These are phyloP conservation scores for Watersipora subatra DNA, from an alignment of 1,140 invertebrate species.

Conservation along the genomic window DNA sequence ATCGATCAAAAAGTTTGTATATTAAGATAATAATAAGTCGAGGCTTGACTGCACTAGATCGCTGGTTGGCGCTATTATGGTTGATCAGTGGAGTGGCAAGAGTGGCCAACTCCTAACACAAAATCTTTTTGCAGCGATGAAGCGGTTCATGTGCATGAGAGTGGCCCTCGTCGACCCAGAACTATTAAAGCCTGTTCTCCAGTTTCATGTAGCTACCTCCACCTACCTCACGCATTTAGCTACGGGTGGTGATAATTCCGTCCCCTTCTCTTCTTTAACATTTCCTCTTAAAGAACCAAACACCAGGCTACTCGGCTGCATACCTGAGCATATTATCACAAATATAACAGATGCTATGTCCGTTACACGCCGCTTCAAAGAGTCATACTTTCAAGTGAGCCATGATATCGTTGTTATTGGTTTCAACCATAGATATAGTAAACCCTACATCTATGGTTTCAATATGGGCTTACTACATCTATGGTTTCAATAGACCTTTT, in stretches of 20 bases:
- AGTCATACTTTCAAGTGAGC: conserved; percentile 28
- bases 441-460: too few relatives aligned
- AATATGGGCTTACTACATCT: too few relatives aligned
- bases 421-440: neutral
- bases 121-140: conserved; percentile 33
- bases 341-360: conserved; percentile 68
- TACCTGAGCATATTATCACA: conserved; percentile 80
- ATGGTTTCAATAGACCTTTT: too few relatives aligned
- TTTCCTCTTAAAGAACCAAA: conserved; percentile 51
- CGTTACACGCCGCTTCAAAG: conserved; percentile 53
- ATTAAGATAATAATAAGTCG: too few relatives aligned
- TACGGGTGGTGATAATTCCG: conserved; percentile 21
- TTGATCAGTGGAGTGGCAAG: too few relatives aligned
- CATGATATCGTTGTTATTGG: too few relatives aligned
- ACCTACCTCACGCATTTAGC: conserved; percentile 72
- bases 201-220: conserved; percentile 65
- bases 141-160: conserved; percentile 40
- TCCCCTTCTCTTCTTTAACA: conserved; percentile 31
- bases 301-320: conserved; percentile 46
- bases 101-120: too few relatives aligned
- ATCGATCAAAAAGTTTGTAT: too few relatives aligned
- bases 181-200: conserved; percentile 52
- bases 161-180: conserved; percentile 59
- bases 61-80: too few relatives aligned
- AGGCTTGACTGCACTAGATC: too few relatives aligned